These are phyloP conservation scores for Paragorgia papillata DNA, from an alignment of 92 coral and sea anemone genomes.

Conservation along the genomic window DNA sequence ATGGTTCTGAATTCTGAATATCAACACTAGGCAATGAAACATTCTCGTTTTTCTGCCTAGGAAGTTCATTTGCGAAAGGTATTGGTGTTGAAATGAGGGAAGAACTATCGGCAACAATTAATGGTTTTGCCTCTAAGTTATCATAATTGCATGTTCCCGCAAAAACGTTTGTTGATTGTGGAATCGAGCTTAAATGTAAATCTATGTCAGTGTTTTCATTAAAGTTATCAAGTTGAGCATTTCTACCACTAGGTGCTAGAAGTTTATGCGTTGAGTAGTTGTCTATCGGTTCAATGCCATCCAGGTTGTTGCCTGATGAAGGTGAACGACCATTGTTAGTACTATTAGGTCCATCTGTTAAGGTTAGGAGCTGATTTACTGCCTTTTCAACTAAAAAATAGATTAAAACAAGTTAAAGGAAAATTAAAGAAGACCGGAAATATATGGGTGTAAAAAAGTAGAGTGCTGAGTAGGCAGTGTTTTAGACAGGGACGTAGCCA, in stretches of 20 bases:
- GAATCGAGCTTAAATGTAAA: neutral
- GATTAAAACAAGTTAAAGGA: neutral
- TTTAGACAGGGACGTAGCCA: too few relatives aligned
- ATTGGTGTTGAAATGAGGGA: neutral
- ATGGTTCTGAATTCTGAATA: neutral
- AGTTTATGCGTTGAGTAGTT: neutral
- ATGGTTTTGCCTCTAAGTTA: neutral
- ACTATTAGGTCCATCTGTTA: conserved; percentile 29
- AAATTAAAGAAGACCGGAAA: too few relatives aligned
- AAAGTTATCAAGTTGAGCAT: neutral
- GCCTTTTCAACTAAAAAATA: conserved; percentile 73
- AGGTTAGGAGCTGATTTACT: conserved; percentile 66
- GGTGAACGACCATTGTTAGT: conserved; percentile 24
- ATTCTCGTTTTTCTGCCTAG: neutral
- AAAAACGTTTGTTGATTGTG: neutral
- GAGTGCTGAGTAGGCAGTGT: too few relatives aligned
- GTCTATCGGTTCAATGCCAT: conserved; percentile 23
- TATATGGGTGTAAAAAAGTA: too few relatives aligned
- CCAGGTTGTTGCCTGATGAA: conserved; percentile 17
- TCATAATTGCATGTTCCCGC: neutral
- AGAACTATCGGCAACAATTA: neutral
- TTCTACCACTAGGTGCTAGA: neutral
- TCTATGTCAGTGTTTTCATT: neutral
- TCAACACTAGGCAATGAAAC: neutral
- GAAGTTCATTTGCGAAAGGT: neutral